These are phyloP conservation scores for Protonibea diacanthus DNA, from an alignment of 2,797 vertebrate species.

Conservation along the genomic window DNA sequence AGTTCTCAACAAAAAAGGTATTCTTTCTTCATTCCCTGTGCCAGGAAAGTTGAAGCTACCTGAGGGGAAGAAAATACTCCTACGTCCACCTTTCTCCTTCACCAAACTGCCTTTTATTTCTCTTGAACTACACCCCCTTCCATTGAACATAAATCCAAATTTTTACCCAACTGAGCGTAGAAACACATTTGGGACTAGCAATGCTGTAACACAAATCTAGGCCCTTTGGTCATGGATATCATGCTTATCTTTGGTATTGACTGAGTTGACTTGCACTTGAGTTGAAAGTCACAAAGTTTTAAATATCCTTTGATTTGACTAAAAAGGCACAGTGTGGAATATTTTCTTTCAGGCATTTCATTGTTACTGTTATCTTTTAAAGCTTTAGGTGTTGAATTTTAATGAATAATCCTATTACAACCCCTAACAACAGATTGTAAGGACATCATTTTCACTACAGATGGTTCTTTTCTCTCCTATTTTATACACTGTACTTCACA, in stretches of 20 bases:
- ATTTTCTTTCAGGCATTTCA: conserved; percentile 21
- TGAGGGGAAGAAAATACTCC: conserved; percentile 47
- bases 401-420: conserved; percentile 39
- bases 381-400: conserved; percentile 47
- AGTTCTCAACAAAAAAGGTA: conserved; percentile 47
- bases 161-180: conserved; percentile 25
- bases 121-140: conserved; percentile 32
- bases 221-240: conserved; percentile 45
- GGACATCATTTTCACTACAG: conserved; percentile 1
- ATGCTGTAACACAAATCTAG: conserved; percentile 47
- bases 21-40: conserved; percentile 52
- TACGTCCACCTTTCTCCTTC: conserved; percentile 35
- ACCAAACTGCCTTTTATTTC: conserved; percentile 42
- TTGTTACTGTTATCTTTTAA: conserved; percentile 39
- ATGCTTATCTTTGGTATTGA: conserved; percentile 44
- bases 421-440: conserved; percentile 15
- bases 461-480: conserved; percentile 6
- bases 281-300: conserved; percentile 60
- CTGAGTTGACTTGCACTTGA: conserved; percentile 41
- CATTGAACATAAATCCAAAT: conserved; percentile 42
- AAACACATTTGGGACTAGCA: conserved; percentile 34
- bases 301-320: conserved; percentile 60
- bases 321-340: conserved; percentile 23
- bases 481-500: conserved; percentile 26
- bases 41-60: conserved; percentile 70